Base-by-base conservation (phyloP, 2,888 invertebrate species). In the Himalopsyche kuldschensis region DNA sequence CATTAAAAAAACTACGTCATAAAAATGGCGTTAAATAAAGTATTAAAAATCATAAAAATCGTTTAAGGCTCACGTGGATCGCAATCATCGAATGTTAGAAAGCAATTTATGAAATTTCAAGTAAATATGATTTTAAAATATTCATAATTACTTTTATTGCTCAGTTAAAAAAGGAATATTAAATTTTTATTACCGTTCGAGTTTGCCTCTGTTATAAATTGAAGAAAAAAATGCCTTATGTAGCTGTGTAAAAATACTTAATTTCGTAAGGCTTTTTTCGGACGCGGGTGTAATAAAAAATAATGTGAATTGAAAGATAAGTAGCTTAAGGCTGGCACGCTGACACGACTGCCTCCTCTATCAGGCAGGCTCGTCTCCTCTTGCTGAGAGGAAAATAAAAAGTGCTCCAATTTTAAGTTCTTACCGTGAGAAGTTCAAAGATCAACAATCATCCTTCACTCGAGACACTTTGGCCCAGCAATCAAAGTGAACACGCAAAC, bases 291-390 rank as follows among this genome's bases (percentile, higher is more conserved):
- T 81, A 84, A 85, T 85, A 85, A 85, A 85, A 85, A 83, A 84
- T 85, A 85, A 85, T 85, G 85, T 81, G 85, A 85, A 85, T 84
- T 85, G 85, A 83, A 83, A 84, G 84, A 85, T 84, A 83, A 78
- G 83, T 48, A 80, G 83, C 85, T 83, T 27, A 10, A 63, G 84
- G 85, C 85, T 31, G 75, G 41, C 35, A 76, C 31, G 81, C 79
- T 79, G 79, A 82, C 85, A 84, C 85, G 85, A 85, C 81, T 84
- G 80, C 84, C 69, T 69, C 69, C 69, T 69, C 69, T 27, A 69
- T 69, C 69, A 69, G 69, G 11, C 55, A 20, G 69, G 27, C 69
- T 69, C 27, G 24, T 69, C 69, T 69, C 69, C 32, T 76, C 32
- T 76, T 20, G 35, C 41, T 35, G 47, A 75, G 35, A 80, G 69